Evolutionary conservation across 2,113 vertebrate species (phyloP).

Genomic region (Vanacampus margaritifer): DNA sequence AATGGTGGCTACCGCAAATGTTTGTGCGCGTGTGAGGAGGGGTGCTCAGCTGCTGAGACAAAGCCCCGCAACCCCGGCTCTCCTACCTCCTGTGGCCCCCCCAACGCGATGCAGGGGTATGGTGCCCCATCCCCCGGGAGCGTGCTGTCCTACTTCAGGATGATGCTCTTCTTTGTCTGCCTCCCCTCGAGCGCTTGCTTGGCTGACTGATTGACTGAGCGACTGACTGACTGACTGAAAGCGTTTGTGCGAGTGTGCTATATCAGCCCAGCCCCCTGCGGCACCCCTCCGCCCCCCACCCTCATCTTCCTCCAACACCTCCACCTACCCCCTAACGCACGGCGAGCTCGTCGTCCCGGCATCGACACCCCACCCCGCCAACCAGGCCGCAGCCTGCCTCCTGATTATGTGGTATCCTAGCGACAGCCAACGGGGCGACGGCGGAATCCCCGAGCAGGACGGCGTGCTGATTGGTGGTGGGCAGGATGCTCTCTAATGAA

Average conservation of each 20-base stretch:
- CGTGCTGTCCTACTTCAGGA: constrained; percentile 64
- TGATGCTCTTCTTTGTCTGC: constrained; percentile 74
- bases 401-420: constrained; percentile 79
- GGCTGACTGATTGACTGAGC: constrained; percentile 45
- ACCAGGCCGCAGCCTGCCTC: constrained; percentile 68
- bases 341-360: constrained; percentile 49
- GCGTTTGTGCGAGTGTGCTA: constrained; percentile 41
- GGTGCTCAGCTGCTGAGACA: constrained; percentile 61
- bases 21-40: constrained; percentile 14
- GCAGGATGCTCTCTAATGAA: constrained; percentile 70
- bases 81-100: constrained; percentile 75
- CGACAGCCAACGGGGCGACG: constrained; percentile 74
- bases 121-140: constrained; percentile 77
- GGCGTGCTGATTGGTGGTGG: constrained; percentile 67
- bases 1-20: constrained; percentile 37
- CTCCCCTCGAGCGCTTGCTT: constrained; percentile 17
- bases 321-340: constrained; percentile 63
- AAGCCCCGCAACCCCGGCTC: constrained; percentile 64
- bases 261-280: constrained; percentile 37
- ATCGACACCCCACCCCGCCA: constrained; percentile 63
- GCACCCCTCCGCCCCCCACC: too few relatives aligned
- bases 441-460: constrained; percentile 60
- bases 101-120: constrained; percentile 74
- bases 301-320: constrained; percentile 32
- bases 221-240: constrained; percentile 48